Base-by-base conservation (phyloP, 2,797 vertebrate genomes). In the Sebastes minor region DNA sequence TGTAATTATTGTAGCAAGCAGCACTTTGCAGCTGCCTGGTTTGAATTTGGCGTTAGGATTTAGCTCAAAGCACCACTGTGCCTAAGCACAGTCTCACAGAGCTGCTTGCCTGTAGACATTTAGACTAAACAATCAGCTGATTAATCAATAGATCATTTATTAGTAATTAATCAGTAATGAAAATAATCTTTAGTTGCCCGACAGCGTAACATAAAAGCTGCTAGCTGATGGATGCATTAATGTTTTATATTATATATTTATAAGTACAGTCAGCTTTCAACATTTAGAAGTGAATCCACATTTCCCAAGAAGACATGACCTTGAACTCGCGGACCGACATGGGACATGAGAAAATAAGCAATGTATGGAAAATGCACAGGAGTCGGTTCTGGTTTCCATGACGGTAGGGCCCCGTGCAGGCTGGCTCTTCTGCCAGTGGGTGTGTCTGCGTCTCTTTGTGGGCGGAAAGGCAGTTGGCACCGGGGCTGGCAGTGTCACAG, bases 391-490 rank as follows among this genome's bases (percentile, higher is more conserved):
- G 76, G 74, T 94, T 90, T 90, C 89, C 88, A 88, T 88, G 89
- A 86, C 56, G 77, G 86, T 73, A 22, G 73, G 86, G 74, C 80
- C 71, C 82, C 55, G 56, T 71, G 77, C 88, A 30, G 86, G 53
- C 80, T 18, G 53, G 70, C 61, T 78, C 79, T 77, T 76, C 81
- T 88, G 87, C 88, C 83, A 56, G 80, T 82, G 88, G 91, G 91
- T 59, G 91, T 85, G 88, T 88, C 91, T 6, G 33, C 30, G 1
- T 65, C 70, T 75, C 87, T 70, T 12, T 38, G 91, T 91, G 81
- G 89, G 91, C 53, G 70, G 86, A 79, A 84, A 76, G 88, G 80
- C 87, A 74, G 67, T 89, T 86, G 90, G 90, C 87, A 90, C 60
- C 28, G 13, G 69, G 42, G 60, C 87, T 76, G 87, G 86, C 82